phyloP scores from a whole-genome alignment of 2,888 invertebrate species.

The Pantelozetes paolii region DNA sequence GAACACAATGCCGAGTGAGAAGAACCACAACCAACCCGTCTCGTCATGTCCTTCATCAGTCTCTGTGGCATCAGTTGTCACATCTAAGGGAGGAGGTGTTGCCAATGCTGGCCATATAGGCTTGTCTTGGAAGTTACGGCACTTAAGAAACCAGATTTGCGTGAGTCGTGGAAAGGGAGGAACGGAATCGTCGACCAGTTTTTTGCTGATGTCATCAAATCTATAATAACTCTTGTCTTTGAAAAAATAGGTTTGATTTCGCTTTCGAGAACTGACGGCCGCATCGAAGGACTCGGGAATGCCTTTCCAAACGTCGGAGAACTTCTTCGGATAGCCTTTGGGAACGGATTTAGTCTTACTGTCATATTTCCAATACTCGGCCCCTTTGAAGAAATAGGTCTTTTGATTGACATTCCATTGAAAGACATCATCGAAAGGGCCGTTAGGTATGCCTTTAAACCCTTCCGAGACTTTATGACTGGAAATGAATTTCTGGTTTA shows the following conservation, averaged over 20 bases:
- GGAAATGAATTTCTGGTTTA: background rate
- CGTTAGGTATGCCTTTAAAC: background rate
- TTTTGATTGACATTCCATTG: background rate
- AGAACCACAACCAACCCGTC: too few relatives aligned
- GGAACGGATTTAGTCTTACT: background rate
- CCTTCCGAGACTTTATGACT: background rate
- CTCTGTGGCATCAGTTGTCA: too few relatives aligned
- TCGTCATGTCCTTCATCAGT: too few relatives aligned
- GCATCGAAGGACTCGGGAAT: background rate
- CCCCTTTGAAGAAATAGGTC: slow-evolving; percentile 15
- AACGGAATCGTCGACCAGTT: background rate
- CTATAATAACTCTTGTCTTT: background rate
- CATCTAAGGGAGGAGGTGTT: too few relatives aligned
- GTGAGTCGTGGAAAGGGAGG: background rate
- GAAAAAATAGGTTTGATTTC: background rate
- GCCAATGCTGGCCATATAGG: too few relatives aligned
- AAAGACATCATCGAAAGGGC: background rate
- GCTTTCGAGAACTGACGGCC: background rate
- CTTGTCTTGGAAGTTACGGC: too few relatives aligned
- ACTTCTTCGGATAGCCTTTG: background rate
- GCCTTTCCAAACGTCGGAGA: background rate
- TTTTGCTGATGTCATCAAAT: slow-evolving; percentile 13
- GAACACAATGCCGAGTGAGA: too few relatives aligned
- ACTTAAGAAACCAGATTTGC: background rate
- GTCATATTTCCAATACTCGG: background rate